A percentile compares a stretch with the other conserved stretches of the same genome.
Conservation (phyloP, 2,113 vertebrate genomes). For the Anseranas semipalmata region DNA sequence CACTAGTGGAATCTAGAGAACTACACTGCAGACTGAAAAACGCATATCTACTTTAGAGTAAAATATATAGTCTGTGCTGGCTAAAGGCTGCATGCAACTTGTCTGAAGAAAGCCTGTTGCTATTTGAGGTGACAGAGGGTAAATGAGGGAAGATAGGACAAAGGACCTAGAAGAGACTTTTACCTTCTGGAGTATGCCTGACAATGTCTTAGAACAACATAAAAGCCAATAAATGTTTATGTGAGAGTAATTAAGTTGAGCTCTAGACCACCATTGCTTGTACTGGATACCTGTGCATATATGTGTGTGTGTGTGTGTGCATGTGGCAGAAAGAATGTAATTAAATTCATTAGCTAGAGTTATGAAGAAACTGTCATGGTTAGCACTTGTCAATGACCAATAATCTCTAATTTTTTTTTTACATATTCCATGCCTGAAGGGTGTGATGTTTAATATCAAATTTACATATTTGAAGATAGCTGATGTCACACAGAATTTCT, state of each 20-base stretch:
- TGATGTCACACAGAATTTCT: not conserved
- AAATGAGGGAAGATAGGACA: not conserved
- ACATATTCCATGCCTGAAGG: not conserved
- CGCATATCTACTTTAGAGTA: not conserved
- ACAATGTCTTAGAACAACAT: not conserved
- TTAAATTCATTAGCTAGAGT: not conserved
- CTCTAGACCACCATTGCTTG: not conserved
- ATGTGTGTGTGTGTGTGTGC: accelerated
- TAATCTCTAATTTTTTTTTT: not conserved
- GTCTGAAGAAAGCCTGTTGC: not conserved
- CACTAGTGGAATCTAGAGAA: not conserved
- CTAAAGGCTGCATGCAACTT: not conserved
- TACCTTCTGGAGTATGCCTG: not conserved
- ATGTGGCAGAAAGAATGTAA: not conserved
- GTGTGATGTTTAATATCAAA: not conserved
- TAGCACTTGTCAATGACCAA: not conserved
- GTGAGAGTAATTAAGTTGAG: not conserved
- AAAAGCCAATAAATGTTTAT: not conserved
- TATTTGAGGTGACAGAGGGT: not conserved
- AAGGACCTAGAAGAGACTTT: not conserved
- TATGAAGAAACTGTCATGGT: not conserved
- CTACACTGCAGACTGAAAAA: not conserved
- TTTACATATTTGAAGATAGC: not conserved
- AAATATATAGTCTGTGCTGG: not conserved
- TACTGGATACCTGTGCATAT: not conserved